Evolutionary conservation across 2,888 invertebrate genomes (phyloP).

Genomic region (Sericinus montela): DNA sequence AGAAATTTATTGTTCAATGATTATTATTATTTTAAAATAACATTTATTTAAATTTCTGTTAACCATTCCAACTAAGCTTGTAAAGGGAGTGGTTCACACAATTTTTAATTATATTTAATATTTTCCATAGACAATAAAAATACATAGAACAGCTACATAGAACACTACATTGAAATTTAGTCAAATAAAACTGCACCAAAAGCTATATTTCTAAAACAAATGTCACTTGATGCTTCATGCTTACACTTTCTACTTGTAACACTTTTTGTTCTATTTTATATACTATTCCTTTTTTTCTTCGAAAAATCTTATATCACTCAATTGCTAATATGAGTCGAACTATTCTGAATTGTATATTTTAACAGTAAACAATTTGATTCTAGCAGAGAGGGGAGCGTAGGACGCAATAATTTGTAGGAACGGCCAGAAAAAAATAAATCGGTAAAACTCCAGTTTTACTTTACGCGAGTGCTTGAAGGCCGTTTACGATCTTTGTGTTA

Average conservation of each 20-base stretch:
- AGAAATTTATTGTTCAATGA: too few species aligned
- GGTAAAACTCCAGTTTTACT: constrained; percentile 60
- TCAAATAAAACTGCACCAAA: constrained; percentile 47
- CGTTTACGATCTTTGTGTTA: constrained; percentile 41
- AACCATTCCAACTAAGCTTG: too few species aligned
- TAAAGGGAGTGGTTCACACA: too few species aligned
- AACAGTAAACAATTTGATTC: constrained; percentile 70
- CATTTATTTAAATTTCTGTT: neutral
- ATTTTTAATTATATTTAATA: too few species aligned
- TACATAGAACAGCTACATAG: neutral
- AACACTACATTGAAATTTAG: neutral
- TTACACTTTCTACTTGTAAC: constrained; percentile 32
- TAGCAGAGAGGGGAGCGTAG: constrained; percentile 77
- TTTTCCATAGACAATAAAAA: neutral
- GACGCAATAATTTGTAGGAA: constrained; percentile 59
- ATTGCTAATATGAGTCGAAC: neutral
- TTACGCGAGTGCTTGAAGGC: constrained; percentile 51
- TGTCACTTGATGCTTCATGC: constrained; percentile 4
- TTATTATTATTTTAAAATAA: neutral
- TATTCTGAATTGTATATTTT: constrained; percentile 30
- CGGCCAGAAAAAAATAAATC: constrained; percentile 49
- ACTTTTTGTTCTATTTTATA: constrained; percentile 30
- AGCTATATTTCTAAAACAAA: constrained; percentile 18
- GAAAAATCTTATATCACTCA: neutral
- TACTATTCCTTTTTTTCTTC: constrained; percentile 26